Base-by-base conservation (phyloP, 2,888 invertebrate species). In the Orthosia cruda region DNA sequence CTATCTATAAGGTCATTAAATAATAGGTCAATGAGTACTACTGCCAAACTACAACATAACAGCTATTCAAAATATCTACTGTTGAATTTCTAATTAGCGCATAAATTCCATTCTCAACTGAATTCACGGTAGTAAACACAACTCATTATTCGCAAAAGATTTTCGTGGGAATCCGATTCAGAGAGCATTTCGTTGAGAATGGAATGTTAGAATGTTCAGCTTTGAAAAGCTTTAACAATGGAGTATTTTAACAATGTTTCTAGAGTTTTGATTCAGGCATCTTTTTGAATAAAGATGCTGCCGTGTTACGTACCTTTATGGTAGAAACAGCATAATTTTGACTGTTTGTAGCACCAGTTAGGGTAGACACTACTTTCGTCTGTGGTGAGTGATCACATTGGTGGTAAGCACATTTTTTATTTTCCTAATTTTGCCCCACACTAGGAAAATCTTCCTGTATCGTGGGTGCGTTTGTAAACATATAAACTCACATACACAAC, bases 221-320 rank as follows among this genome's bases (percentile, higher is more conserved):
- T 85, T 87, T 78, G 59, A 80, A 64, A 67, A n/a, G 68, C 54
- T 81, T 73, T 71, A 50, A 75, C 65, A 78, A 82, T 49, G 32
- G 20, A 55, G 55, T 40, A 40, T 73, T 73, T 67, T 32, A 11
- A 26, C 13, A 65, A 61, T 68, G 73, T 57, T 61, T 54, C 40
- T 4, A 18, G n/a, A 62, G 72, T 59, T 81, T 68, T 57, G 15
- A 57, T 20, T 18, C 16, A 15, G 18, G 62, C 64, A 66, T 40
- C 12, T 79, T 61, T 61, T 4, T 3, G n/a, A 57, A 52, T 52
- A 26, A 40, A 54, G 54, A 11, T n/a, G n/a, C 11, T n/a, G 12
- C n/a, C 0, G 3, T 32, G 26, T 49, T 71, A 7, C 18, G 47
- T 15, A 32, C 15, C n/a, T 16, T 23, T 20, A 18, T 0, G 3